Evolutionary conservation across 2,797 vertebrate species (phyloP), one percentile per base, ranked within the genome.

Genomic region (Zalophus californianus): DNA sequence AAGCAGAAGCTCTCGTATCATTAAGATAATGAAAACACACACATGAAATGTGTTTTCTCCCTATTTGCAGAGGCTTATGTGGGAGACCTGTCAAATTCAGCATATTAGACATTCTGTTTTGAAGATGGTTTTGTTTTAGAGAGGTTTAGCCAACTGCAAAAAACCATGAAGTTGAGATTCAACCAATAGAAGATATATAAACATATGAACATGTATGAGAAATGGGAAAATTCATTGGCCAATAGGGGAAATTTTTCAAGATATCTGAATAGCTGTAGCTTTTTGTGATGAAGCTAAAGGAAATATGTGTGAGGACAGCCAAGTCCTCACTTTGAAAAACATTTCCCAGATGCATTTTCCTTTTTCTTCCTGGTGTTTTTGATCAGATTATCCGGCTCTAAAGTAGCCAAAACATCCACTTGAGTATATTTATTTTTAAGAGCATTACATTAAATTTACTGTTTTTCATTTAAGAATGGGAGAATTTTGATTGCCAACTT

Each of bases 401-500:
- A 56, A 25, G 38, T 66, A 97, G 27, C 92, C 94, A 90, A 82
- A 96, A 80, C 5, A 75, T 18, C 84, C 94, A 73, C 8, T 91
- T 18, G 35, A 52, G 84, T 66, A 52, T 84, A 83, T 82, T 92
- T 92, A 86, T 75, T 92, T 93, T 84, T 95, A 93, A 95, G 27
- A 90, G 29, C 6, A 41, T 75, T 79, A 66, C 35, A 88, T 96
- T 96, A 92, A 87, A 86, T 88, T 89, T 58, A 88, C 38, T 78
- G 87, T 14, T 92, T 96, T 96, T 92, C 21, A 83, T 91, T 88
- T 96, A 90, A 50, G 7, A 12, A 75, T 91, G 38, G 48, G 68
- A 84, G 41, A 92, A 92, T 96, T 94, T 88, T 92, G 58, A 92
- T 86, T 91, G 86, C 32, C 90, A 97, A 79, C 77, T 92, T 88